Evolutionary conservation across 2,113 vertebrate genomes (phyloP), one percentile per base, ranked within the genome.

Genomic region (Eidolon helvum): DNA sequence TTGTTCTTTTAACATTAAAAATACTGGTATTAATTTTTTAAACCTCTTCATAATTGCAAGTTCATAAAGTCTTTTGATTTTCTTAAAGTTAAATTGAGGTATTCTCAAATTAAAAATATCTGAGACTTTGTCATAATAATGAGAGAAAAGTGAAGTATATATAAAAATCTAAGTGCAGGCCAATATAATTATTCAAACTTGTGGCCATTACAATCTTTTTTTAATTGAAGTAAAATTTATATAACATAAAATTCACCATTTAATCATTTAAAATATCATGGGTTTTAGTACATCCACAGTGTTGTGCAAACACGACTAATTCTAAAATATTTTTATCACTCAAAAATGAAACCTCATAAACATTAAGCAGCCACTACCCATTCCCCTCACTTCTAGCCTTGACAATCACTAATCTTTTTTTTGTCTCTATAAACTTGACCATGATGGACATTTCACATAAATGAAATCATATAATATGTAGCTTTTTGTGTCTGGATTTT

Each of bases 1-100:
- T 84, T 2, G 77, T 10, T 4, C 11, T 78, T 74, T 89, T 88
- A 21, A 87, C 79, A 65, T 87, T 84, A 89, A 78, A 45, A 93
- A 77, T 21, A 48, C 6, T 19, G 7, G 65, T 33, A 63, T 48
- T 55, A 77, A 24, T 65, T n/a, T 63, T 86, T 71, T 72, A 30
- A 78, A 24, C 5, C 1, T 68, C 57, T 65, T 38, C 30, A 40
- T 72, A 84, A 69, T 75, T 87, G 1, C 4, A 79, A 88, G 18
- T 55, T 71, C 30, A 69, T 22, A 15, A 71, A n/a, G 33, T 55
- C 28, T 9, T 57, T 88, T 84, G 21, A 65, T 55, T 92, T 92
- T 94, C 53, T 88, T 89, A 75, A 57, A 84, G 61, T 61, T 75
- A 87, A 53, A 5, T 30, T 85, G 30, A 92, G 11, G 4, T 77